These are phyloP conservation scores for Tinea pellionella DNA, from an alignment of 2,888 invertebrate species.

Conservation along the genomic window DNA sequence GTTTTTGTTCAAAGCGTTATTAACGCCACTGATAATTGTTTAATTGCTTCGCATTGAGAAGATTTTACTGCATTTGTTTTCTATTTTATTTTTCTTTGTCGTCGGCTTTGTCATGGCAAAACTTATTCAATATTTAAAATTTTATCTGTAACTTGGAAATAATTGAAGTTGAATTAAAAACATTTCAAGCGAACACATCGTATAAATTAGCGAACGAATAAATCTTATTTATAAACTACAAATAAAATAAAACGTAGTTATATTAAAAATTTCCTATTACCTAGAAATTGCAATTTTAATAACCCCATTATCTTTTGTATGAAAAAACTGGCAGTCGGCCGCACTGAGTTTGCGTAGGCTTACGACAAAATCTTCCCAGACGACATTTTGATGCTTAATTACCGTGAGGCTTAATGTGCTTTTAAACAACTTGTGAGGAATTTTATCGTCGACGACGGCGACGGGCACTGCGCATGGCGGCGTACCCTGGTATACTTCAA, in stretches of 20 bases:
- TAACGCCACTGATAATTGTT: slow-evolving; percentile 14
- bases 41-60: not conserved
- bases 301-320: not conserved
- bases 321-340: not conserved
- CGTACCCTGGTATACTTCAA: not conserved
- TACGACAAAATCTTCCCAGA: slow-evolving; percentile 16
- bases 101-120: not conserved
- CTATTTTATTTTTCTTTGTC: not conserved
- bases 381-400: slow-evolving; percentile 60
- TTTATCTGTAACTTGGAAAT: no score
- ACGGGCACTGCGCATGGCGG: slow-evolving; percentile 13
- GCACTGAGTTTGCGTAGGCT: not conserved
- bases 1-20: slow-evolving; percentile 39
- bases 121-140: not conserved
- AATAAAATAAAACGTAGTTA: not conserved
- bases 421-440: slow-evolving; percentile 45
- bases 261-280: not conserved
- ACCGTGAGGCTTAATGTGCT: slow-evolving; percentile 44
- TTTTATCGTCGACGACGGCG: slow-evolving; percentile 35
- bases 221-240: no score
- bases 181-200: no score
- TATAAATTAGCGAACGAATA: no score
- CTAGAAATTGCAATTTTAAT: slow-evolving; percentile 7
- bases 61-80: not conserved
- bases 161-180: no score